A percentile compares a stretch with the other conserved stretches of the same genome.
phyloP scores from a whole-genome alignment of 2,797 vertebrate genomes.

The Lagocephalus sceleratus region DNA sequence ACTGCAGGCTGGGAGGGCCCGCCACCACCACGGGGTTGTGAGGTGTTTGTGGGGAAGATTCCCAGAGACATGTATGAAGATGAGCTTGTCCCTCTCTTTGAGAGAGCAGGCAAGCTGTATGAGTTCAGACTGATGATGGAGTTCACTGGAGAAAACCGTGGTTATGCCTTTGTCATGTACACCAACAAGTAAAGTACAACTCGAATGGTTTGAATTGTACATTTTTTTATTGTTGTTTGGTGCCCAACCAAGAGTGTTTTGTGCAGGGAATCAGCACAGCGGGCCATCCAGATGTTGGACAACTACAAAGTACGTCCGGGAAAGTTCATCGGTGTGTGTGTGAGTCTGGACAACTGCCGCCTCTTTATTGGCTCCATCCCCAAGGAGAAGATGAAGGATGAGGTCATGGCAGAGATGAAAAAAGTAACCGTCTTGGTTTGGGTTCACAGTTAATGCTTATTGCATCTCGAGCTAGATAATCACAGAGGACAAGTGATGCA shows the following conservation, averaged over 20 bases:
- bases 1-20: slow-evolving; percentile 89
- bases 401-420: slow-evolving; percentile 88
- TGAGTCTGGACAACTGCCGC: slow-evolving; percentile 93
- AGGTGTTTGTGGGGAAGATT: slow-evolving; percentile 97
- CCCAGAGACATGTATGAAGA: slow-evolving; percentile 95
- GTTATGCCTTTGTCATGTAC: slow-evolving; percentile 96
- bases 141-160: slow-evolving; percentile 95
- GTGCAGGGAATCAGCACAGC: slow-evolving; percentile 81
- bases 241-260: no score
- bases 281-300: slow-evolving; percentile 88
- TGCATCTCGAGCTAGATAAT: no score
- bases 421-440: slow-evolving; percentile 22
- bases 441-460: no score
- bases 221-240: background rate
- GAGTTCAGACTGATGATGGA: slow-evolving; percentile 98
- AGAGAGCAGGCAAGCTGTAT: slow-evolving; percentile 87
- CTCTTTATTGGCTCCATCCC: slow-evolving; percentile 94
- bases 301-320: slow-evolving; percentile 89
- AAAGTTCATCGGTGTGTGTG: slow-evolving; percentile 91
- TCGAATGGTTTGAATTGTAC: background rate
- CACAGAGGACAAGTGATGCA: background rate
- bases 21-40: slow-evolving; percentile 89
- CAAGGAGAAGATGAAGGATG: slow-evolving; percentile 91
- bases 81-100: slow-evolving; percentile 90
- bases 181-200: slow-evolving; percentile 72